These are phyloP conservation scores for Spheniscus mendiculus DNA, from an alignment of 2,113 vertebrate species.

Conservation along the genomic window DNA sequence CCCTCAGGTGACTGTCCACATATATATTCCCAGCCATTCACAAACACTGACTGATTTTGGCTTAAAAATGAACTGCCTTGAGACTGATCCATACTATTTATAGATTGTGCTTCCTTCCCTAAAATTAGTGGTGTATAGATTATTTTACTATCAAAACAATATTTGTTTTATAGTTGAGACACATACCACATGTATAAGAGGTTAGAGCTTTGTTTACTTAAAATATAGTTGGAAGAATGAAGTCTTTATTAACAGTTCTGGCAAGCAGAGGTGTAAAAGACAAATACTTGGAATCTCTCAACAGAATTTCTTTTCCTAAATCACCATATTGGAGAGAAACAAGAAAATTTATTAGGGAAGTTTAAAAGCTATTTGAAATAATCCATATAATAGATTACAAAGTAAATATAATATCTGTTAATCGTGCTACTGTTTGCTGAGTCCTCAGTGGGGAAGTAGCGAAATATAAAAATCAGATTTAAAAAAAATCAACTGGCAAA, in stretches of 20 bases:
- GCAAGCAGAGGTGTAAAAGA: background rate
- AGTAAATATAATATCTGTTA: slow-evolving; percentile 6
- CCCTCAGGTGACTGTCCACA: slow-evolving; percentile 43
- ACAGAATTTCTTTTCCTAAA: background rate
- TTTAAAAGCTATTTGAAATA: slow-evolving; percentile 49
- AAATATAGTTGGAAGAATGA: background rate
- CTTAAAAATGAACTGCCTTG: slow-evolving; percentile 43
- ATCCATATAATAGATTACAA: background rate
- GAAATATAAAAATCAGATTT: slow-evolving; percentile 7
- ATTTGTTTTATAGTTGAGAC: slow-evolving; percentile 16
- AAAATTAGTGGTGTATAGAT: slow-evolving; percentile 7
- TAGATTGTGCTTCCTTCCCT: slow-evolving; percentile 12
- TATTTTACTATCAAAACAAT: slow-evolving; percentile 39
- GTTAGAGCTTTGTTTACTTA: background rate
- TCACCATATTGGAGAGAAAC: background rate
- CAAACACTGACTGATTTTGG: background rate
- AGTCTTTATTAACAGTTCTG: background rate
- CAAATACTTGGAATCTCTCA: background rate
- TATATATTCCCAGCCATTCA: slow-evolving; percentile 55
- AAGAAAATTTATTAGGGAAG: background rate
- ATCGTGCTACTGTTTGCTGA: background rate
- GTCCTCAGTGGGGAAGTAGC: background rate
- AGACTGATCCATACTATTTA: background rate
- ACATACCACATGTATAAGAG: background rate
- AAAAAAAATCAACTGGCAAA: slow-evolving; percentile 22